Evolutionary conservation across 2,797 vertebrate species (phyloP).

Genomic region (Enteromius afrohamiltoni): DNA sequence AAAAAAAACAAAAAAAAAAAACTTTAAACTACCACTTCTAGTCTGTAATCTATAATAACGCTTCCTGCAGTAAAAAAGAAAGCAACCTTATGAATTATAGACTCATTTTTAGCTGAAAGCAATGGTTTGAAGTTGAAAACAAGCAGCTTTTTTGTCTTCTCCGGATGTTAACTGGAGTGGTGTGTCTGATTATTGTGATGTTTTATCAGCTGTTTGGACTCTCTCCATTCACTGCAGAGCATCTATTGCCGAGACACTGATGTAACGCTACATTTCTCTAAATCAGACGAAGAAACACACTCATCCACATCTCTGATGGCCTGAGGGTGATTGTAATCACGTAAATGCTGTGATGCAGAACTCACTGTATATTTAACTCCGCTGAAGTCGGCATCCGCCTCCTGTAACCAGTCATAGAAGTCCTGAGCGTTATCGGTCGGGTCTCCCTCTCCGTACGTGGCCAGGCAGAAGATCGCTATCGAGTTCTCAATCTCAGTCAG

Average conservation of each 20-base stretch:
- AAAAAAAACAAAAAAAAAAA: background rate
- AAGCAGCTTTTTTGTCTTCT: background rate
- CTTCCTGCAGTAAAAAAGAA: background rate
- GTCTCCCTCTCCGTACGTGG: conserved; percentile 96
- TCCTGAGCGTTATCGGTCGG: conserved; percentile 98
- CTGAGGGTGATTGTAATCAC: background rate
- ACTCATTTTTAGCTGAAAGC: too few relatives aligned
- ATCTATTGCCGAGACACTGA: background rate
- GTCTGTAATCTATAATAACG: background rate
- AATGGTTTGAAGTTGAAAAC: too few relatives aligned
- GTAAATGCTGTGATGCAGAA: conserved; percentile 27
- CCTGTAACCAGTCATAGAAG: conserved; percentile 97
- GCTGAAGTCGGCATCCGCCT: conserved; percentile 83
- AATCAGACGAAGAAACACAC: background rate
- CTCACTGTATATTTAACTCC: conserved; percentile 91
- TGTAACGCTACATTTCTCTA: background rate
- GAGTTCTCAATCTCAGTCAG: conserved; percentile 91
- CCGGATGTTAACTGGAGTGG: background rate
- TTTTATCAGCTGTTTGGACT: background rate
- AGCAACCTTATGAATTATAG: background rate
- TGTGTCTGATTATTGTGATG: background rate
- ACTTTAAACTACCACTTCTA: too few relatives aligned
- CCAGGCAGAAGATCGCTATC: conserved; percentile 95
- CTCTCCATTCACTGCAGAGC: background rate
- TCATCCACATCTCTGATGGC: background rate